Evolutionary conservation across 2,113 vertebrate genomes (phyloP).

Genomic region (Pandion haliaetus): DNA sequence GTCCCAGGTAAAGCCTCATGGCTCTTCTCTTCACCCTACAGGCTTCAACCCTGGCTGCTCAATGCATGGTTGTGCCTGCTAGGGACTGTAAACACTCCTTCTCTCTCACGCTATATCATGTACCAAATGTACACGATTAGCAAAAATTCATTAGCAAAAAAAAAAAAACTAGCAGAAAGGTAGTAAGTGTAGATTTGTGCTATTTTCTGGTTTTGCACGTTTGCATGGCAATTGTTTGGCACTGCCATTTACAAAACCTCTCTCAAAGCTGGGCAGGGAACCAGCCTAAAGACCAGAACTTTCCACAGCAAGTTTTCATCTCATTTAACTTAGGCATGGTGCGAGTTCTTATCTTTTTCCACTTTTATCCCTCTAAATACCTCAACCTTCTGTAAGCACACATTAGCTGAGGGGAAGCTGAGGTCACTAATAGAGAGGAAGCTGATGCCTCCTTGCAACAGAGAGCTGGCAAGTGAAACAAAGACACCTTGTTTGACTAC

Average conservation of each 20-base stretch:
- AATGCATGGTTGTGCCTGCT: not conserved
- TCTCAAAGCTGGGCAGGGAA: not conserved
- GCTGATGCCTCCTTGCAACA: not conserved
- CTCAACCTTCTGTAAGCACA: not conserved
- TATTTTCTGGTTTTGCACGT: not conserved
- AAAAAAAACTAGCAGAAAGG: not conserved
- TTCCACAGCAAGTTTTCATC: not conserved
- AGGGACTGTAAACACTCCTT: not conserved
- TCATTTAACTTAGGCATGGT: accelerated
- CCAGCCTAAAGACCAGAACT: not conserved
- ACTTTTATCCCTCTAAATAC: not conserved
- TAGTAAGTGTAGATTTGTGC: not conserved
- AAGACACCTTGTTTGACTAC: not conserved
- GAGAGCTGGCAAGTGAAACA: not conserved
- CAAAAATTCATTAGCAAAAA: not conserved
- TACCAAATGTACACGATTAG: accelerated
- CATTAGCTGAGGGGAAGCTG: not conserved
- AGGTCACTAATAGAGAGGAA: not conserved
- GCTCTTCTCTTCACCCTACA: not conserved
- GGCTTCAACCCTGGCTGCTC: not conserved
- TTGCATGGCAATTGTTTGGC: not conserved
- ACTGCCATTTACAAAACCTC: not conserved
- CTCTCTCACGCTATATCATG: not conserved
- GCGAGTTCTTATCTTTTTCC: not conserved
- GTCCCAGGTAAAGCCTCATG: constrained; percentile 73